Conservation (phyloP, 1,140 invertebrate species). For the Neodiprion virginianus region DNA sequence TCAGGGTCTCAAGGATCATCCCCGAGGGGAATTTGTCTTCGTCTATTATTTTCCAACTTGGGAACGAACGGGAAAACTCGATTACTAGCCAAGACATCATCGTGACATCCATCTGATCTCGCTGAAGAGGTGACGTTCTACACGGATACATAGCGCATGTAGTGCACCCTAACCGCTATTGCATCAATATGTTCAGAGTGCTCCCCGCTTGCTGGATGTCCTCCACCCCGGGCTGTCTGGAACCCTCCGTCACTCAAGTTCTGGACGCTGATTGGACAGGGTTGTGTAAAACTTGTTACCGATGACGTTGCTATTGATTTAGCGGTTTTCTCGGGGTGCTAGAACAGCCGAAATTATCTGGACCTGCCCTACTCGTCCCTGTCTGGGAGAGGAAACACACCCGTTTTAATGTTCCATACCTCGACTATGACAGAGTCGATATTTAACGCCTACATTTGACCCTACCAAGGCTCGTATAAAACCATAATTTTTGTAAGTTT, state of each 20-base stretch:
- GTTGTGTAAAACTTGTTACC: slow-evolving; percentile 40
- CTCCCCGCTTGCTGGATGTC: too few species aligned
- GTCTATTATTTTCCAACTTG: background rate
- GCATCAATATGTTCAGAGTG: background rate
- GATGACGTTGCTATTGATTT: slow-evolving; percentile 54
- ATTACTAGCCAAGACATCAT: background rate
- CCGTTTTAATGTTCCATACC: background rate
- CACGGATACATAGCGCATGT: background rate
- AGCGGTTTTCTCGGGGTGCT: slow-evolving; percentile 43
- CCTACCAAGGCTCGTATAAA: too few species aligned
- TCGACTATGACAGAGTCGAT: background rate
- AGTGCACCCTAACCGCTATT: background rate
- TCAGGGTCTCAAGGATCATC: too few species aligned
- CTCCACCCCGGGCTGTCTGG: too few species aligned
- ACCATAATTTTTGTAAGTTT: too few species aligned
- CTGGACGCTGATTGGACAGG: slow-evolving; percentile 11
- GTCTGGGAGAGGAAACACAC: background rate
- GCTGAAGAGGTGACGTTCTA: background rate
- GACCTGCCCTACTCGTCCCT: background rate
- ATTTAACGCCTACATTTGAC: too few species aligned
- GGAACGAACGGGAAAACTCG: background rate
- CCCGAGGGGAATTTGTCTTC: background rate
- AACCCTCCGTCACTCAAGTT: slow-evolving; percentile 9
- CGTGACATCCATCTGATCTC: background rate
- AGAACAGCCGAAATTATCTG: background rate